A percentile compares a stretch with the other conserved stretches of the same genome.
These are phyloP conservation scores for Bombus vancouverensis DNA, from an alignment of 1,140 invertebrate genomes.

Conservation along the genomic window DNA sequence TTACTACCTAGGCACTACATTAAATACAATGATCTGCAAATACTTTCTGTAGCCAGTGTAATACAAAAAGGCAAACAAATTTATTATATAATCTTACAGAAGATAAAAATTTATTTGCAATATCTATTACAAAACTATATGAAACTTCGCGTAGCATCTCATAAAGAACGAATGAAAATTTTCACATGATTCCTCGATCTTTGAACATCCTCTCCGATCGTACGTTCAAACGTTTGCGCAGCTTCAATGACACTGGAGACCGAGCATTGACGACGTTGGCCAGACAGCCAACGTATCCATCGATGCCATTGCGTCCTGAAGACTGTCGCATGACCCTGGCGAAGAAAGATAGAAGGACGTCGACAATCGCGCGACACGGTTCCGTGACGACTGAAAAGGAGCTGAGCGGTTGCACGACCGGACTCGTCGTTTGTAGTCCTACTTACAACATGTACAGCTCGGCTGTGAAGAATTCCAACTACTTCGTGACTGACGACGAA, in stretches of 20 bases:
- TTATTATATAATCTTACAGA: too few species aligned
- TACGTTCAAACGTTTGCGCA: conserved; percentile 65
- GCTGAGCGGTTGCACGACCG: conserved; percentile 63
- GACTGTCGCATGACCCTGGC: conserved; percentile 77
- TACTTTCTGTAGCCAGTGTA: too few species aligned
- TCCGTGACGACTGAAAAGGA: conserved; percentile 75
- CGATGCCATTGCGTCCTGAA: conserved; percentile 79
- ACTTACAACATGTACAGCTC: conserved; percentile 80
- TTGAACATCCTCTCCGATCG: conserved; percentile 51
- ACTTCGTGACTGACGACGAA: conserved; percentile 79
- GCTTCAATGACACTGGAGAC: conserved; percentile 81
- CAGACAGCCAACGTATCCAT: conserved; percentile 79
- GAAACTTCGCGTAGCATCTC: not conserved
- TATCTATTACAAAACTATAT: not conserved
- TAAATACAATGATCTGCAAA: too few species aligned
- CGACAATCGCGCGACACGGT: conserved; percentile 70
- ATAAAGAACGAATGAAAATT: not conserved
- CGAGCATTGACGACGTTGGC: conserved; percentile 79
- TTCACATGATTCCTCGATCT: not conserved
- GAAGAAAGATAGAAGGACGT: conserved; percentile 74
- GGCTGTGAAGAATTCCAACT: conserved; percentile 76
- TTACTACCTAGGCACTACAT: too few species aligned
- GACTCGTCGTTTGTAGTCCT: conserved; percentile 74
- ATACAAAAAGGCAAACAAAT: too few species aligned
- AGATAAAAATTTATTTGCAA: not conserved